Base-by-base conservation (phyloP, 2,797 vertebrate genomes). In the Nannoperca obscura region DNA sequence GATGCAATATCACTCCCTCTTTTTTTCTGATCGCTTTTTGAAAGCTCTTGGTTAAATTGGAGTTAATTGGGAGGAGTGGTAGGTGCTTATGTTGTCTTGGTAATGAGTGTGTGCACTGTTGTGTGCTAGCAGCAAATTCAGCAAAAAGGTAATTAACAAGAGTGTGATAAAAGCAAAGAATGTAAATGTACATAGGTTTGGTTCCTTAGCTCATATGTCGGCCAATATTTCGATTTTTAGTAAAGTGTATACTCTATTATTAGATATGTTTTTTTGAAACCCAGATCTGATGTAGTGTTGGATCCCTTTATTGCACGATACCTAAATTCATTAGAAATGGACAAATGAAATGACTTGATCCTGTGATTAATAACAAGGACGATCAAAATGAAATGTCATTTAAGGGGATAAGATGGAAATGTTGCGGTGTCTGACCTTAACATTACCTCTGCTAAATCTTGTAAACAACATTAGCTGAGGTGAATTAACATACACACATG, bases 401-500 rank as follows among this genome's bases (percentile, higher is more conserved):
- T 80, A 57, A 82, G 57, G 57, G 47, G 44, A 68, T 68, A 76
- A 90, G 87, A 92, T 90, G 85, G 74, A 87, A 86, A 80, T 58
- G 83, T 77, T 81, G 76, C 24, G 24, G 42, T 68, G 80, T 80
- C 32, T 95, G 94, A 95, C 94, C 95, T 82, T 40, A 27, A 57
- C 84, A 22, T 91, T 86, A 94, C 94, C 94, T 91, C 85, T 71
- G 82, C 59, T 82, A 65, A 74, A 85, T 83, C 84, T 87, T 69
- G 88, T 92, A 87, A 92, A 91, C 89, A 89, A 87, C 85, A 91
- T 93, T 92, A 87, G 82, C 80, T 14, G 67, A 67, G 87, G 80
- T 75, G 82, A 88, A 93, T 95, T 95, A 94, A 93, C 92, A 93
- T 93, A 90, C 88, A 86, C 71, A 76, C 86, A 90, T 88, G 80